Evolutionary conservation across 2,888 invertebrate genomes (phyloP), one percentile per base, ranked within the genome.

Genomic region (Therioaphis trifolii): DNA sequence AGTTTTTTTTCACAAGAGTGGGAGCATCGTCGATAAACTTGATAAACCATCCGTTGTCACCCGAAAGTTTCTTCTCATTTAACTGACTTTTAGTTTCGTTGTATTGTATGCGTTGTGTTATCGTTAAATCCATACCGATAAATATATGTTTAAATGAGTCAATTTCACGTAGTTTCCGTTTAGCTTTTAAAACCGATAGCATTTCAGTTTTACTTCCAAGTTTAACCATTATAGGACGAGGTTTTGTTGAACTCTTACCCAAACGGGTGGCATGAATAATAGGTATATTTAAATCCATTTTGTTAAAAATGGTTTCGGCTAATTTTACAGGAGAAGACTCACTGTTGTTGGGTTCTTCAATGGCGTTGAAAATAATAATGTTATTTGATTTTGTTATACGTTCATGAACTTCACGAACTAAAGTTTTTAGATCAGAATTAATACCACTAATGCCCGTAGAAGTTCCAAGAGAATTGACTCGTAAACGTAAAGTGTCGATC

Each of bases 81-180:
- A n/a, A n/a, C n/a, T n/a, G n/a, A n/a, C n/a, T n/a, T n/a, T n/a
- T n/a, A n/a, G n/a, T n/a, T n/a, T n/a, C n/a, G n/a, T n/a, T n/a
- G n/a, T n/a, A n/a, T n/a, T n/a, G n/a, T n/a, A n/a, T n/a, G n/a
- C n/a, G n/a, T n/a, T n/a, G n/a, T n/a, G n/a, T n/a, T n/a, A n/a
- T n/a, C n/a, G n/a, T n/a, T n/a, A n/a, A n/a, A n/a, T n/a, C n/a
- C n/a, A n/a, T n/a, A n/a, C n/a, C n/a, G n/a, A n/a, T n/a, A n/a
- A n/a, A n/a, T n/a, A n/a, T n/a, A n/a, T 9, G 58, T n/a, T 58
- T 58, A 12, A 58, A 58, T 12, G n/a, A 58, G 24, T 58, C 9
- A 2, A 58, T 58, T 58, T 58, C 58, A 24, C n/a, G 58, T 58
- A 58, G n/a, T 58, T 58, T 58, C 58, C 58, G 58, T n/a, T 58